Base-by-base conservation (phyloP, 2,888 invertebrate genomes). In the Acheta domesticus region DNA sequence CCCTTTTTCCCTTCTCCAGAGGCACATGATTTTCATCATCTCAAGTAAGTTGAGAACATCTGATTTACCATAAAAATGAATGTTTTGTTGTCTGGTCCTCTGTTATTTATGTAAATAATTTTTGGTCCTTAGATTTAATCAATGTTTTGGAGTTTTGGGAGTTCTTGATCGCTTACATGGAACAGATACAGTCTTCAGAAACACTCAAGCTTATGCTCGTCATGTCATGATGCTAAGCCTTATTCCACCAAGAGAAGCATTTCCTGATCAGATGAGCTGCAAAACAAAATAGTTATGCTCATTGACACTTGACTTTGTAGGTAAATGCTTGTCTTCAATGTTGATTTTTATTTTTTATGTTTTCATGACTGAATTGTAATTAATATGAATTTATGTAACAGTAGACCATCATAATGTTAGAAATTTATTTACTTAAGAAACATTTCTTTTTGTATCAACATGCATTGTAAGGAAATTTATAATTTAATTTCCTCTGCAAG, bases 1-100 rank as follows among this genome's bases (percentile, higher is more conserved):
- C 95, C 96, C 1, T 93, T 95, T 86, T 92, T 95, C 85, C 94
- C 94, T 11, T 94, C 94, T 75, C 94, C 95, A 12, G 95, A 95
- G 86, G 93, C 94, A 0, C 96, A 96, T 85, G 96, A 96, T 87
- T 96, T 93, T 86, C 96, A 96, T 86, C 96, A 96, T 86, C 89
- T 94, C 82, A 95, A 95, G 93, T 93, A 86, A 89, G 90, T 86
- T 21, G 19, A 23, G 16, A 36, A 36, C 8, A 36, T 36, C 36
- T 36, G 11, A 36, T 36, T 36, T 36, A 49, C 75, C 1, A 4
- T 20, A 16, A 23, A 2, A 77, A 48, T 78, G 50, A 36, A 2
- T 19, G 20, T 36, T 8, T 36, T 36, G 8, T 36, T 36, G 36
- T 36, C 36, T 36, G 36, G 36, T 8, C 36, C 8, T 36, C 36